phyloP scores from a whole-genome alignment of 2,888 invertebrate genomes.

The Mimachlamys varia region DNA sequence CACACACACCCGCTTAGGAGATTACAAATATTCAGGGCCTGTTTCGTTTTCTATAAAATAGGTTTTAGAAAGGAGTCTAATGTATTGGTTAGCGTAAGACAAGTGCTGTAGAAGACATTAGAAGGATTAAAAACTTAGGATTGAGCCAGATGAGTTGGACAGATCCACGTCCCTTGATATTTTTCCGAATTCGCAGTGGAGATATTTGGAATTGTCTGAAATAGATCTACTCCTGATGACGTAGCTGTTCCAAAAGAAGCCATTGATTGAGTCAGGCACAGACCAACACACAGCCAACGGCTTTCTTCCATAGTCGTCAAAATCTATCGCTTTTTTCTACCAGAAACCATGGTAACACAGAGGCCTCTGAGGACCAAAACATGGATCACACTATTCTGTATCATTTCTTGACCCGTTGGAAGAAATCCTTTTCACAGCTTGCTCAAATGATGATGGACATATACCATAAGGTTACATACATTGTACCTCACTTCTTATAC shows the following conservation, averaged over 20 bases:
- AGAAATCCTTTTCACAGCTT: background rate
- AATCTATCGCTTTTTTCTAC: slow-evolving; percentile 32
- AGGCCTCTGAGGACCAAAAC: slow-evolving; percentile 9
- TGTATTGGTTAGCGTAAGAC: slow-evolving; percentile 15
- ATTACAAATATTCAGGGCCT: background rate
- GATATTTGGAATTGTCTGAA: slow-evolving; percentile 31
- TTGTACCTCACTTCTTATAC: background rate
- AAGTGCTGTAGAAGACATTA: background rate
- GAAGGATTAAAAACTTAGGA: slow-evolving; percentile 11
- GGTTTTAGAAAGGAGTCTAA: background rate
- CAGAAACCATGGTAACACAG: slow-evolving; percentile 25
- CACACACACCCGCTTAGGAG: slow-evolving; percentile 5
- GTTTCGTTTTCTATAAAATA: background rate
- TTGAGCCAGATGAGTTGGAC: background rate
- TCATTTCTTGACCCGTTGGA: background rate
- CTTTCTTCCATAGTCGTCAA: slow-evolving; percentile 22
- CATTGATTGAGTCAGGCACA: background rate
- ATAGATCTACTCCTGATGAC: background rate
- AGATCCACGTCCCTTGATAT: background rate
- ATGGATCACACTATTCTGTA: background rate
- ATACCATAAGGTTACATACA: background rate
- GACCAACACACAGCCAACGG: slow-evolving; percentile 12
- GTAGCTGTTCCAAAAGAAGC: background rate
- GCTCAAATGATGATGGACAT: background rate
- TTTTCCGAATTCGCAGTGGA: background rate